Conservation (phyloP, 2,888 invertebrate genomes). For the Neoaliturus tenellus region DNA sequence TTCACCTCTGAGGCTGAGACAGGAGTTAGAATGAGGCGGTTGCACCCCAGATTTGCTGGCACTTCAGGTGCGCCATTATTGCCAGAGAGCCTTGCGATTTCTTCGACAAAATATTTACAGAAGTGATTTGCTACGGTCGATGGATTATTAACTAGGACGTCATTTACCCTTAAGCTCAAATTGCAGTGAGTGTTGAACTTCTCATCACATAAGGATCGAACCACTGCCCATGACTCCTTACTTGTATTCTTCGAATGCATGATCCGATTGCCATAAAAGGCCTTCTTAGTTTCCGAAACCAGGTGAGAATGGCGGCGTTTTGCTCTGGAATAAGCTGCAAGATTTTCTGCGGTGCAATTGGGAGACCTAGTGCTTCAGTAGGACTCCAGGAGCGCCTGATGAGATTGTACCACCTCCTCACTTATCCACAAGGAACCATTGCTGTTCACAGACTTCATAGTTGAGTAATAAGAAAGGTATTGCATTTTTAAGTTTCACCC, state of each 20-base stretch:
- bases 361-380: too few relatives aligned
- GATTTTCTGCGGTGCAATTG: background rate
- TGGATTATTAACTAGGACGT: slow-evolving; percentile 2
- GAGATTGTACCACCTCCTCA: too few relatives aligned
- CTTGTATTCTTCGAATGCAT: background rate
- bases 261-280: background rate
- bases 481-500: too few relatives aligned
- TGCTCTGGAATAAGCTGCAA: background rate
- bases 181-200: background rate
- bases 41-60: background rate
- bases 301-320: background rate
- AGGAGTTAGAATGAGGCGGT: background rate
- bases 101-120: background rate
- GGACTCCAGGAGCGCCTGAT: too few relatives aligned
- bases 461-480: too few relatives aligned
- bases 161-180: background rate
- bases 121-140: background rate
- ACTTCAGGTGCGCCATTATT: background rate
- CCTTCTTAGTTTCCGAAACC: background rate
- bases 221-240: slow-evolving; percentile 7
- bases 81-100: background rate
- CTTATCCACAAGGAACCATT: too few relatives aligned
- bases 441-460: too few relatives aligned
- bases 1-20: background rate
- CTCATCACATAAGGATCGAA: background rate